Percentiles rank a stretch among this genome's conserved stretches.
Conservation (phyloP, 2,113 vertebrate genomes). For the Plestiodon gilberti region DNA sequence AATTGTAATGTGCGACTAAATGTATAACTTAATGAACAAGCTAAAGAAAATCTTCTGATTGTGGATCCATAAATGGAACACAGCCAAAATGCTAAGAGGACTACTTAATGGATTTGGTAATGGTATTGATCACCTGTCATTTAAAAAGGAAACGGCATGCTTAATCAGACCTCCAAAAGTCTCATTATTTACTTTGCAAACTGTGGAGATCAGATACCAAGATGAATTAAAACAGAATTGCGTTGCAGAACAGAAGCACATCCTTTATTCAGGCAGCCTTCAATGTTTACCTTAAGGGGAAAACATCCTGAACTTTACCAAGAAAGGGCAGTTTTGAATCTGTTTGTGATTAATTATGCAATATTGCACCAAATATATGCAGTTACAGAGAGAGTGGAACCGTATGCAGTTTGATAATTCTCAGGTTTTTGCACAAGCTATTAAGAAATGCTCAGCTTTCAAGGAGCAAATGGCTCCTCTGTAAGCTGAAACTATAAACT, state of each 20-base stretch:
- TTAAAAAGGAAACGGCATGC: conserved; percentile 25
- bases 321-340: neutral
- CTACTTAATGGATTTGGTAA: conserved; percentile 57
- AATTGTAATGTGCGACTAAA: neutral
- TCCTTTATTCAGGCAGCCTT: neutral
- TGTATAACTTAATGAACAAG: neutral
- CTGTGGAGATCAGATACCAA: conserved; percentile 49
- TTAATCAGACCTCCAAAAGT: conserved; percentile 59
- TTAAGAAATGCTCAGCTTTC: neutral
- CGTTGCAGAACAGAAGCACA: conserved; percentile 29
- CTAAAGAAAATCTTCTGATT: conserved; percentile 42
- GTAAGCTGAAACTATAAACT: neutral
- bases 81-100: conserved; percentile 56
- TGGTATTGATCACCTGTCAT: conserved; percentile 59
- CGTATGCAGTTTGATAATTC: neutral
- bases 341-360: neutral
- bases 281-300: conserved; percentile 29
- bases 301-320: neutral
- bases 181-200: conserved; percentile 58
- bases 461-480: neutral
- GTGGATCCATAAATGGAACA: conserved; percentile 36
- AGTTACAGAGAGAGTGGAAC: neutral
- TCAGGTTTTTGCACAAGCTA: neutral
- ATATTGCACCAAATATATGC: conserved; percentile 6
- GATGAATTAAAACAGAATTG: conserved; percentile 42